Evolutionary conservation across 2,113 vertebrate species (phyloP), one percentile per base, ranked within the genome.

Genomic region (Megalops atlanticus): DNA sequence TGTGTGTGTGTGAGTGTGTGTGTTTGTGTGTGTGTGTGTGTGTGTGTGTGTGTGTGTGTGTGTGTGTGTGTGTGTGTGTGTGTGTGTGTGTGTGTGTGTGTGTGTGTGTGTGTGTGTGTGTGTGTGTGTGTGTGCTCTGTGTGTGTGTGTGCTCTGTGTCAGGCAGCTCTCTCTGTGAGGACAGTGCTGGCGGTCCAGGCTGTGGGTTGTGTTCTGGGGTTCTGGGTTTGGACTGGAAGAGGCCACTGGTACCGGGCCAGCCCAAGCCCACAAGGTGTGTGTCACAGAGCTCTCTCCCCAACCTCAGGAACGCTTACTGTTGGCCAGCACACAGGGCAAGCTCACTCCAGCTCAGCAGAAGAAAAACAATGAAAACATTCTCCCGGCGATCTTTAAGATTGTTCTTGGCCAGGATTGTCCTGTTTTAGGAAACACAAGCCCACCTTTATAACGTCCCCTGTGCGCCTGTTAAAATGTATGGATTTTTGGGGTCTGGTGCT

Each of bases 401-500:
- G 75, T 78, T 77, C 71, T 82, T 82, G 81, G 81, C 81, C 40
- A 31, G 4, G 71, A 77, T 49, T 12, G 16, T 54, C 36, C 64
- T 43, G 81, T 82, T 77, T 72, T 70, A 72, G 81, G 74, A 78
- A 82, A 77, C 81, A 71, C 75, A 82, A 73, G 74, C 45, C 68
- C 76, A 77, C 76, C 81, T 72, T 82, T 71, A 39, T 72, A 72
- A 82, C 27, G 27, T 77, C 68, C 74, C 58, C 24, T 40, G 18
- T n/a, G 64, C 81, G 6, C 35, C 27, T n/a, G 35, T 80, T 52
- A 14, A 54, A 74, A 80, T 77, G 41, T 40, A 40, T 52, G 38
- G 64, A 18, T 49, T 47, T 35, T 40, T 47, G 12, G 8, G 21
- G 68, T 16, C 38, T 70, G 18, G 14, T 33, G n/a, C 21, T 24